Percentiles rank a stretch among this genome's conserved stretches.
Evolutionary conservation across 2,797 vertebrate species (phyloP).

Genomic region (Notoglanidium macrostoma): DNA sequence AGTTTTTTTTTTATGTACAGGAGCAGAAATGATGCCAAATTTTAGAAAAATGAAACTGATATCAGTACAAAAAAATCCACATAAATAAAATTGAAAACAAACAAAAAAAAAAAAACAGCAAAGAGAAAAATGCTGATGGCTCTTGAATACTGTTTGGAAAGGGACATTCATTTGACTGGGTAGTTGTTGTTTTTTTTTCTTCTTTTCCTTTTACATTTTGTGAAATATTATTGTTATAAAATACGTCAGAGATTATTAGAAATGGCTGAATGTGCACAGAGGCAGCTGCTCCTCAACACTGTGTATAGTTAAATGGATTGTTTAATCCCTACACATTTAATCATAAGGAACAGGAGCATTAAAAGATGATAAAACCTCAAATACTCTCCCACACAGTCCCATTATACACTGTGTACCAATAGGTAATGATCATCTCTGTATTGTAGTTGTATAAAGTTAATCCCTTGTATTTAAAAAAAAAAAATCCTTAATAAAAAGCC

Average conservation of each 20-base stretch:
- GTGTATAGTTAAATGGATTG: constrained; percentile 50
- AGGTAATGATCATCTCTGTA: constrained; percentile 84
- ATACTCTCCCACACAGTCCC: constrained; percentile 69
- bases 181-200: constrained; percentile 2
- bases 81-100: neutral
- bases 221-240: constrained; percentile 13
- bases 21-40: constrained; percentile 21
- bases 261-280: constrained; percentile 23
- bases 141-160: constrained; percentile 46
- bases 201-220: constrained; percentile 18
- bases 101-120: neutral
- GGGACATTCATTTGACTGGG: constrained; percentile 23
- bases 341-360: constrained; percentile 35
- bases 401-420: constrained; percentile 74
- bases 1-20: constrained; percentile 11
- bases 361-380: constrained; percentile 49
- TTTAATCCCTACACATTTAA: constrained; percentile 61
- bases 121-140: constrained; percentile 18
- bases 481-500: constrained; percentile 77
- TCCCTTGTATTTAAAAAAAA: constrained; percentile 75
- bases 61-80: neutral
- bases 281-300: constrained; percentile 38
- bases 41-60: constrained; percentile 3
- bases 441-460: constrained; percentile 79
- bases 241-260: neutral